Conservation (phyloP, 2,113 vertebrate genomes). For the Blennius ocellaris region DNA sequence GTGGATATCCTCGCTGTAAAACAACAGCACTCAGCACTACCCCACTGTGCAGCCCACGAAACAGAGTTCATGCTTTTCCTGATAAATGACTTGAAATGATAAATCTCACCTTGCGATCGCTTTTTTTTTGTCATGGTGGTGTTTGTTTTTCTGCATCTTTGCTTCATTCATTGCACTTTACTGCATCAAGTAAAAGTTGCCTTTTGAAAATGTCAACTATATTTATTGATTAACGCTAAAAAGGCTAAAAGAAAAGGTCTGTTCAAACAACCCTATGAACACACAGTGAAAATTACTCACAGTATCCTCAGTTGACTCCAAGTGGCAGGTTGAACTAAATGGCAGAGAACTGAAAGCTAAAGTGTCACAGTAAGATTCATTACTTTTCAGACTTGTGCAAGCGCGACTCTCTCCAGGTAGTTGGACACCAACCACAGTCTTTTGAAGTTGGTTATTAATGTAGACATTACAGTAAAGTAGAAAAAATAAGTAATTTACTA, state of each 20-base stretch:
- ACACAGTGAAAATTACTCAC: slow-evolving; percentile 6
- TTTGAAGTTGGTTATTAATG: slow-evolving; percentile 27
- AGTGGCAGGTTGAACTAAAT: slow-evolving; percentile 15
- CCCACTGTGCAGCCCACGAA: too few species aligned
- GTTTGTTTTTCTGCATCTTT: slow-evolving; percentile 7
- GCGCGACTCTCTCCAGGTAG: slow-evolving; percentile 12
- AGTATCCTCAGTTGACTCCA: slow-evolving; percentile 19
- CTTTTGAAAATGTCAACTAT: slow-evolving; percentile 56
- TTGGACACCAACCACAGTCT: slow-evolving; percentile 29
- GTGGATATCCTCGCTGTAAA: too few species aligned
- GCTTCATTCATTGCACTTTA: slow-evolving; percentile 22
- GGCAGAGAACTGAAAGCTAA: slow-evolving; percentile 31
- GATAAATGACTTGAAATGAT: background rate
- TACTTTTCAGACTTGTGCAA: slow-evolving; percentile 31
- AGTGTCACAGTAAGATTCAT: slow-evolving; percentile 39
- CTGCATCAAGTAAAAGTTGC: slow-evolving; percentile 33
- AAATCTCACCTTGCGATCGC: background rate
- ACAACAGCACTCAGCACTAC: too few species aligned
- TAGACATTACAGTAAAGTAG: slow-evolving; percentile 13
- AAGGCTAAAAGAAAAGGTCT: slow-evolving; percentile 37
- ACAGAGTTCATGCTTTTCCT: background rate
- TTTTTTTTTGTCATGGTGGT: background rate
- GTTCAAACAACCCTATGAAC: slow-evolving; percentile 17
- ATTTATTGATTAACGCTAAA: slow-evolving; percentile 37
- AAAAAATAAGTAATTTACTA: slow-evolving; percentile 16